Percentiles rank a stretch among this genome's conserved stretches.
These are phyloP conservation scores for Streblospio benedicti DNA, from an alignment of 1,140 invertebrate species.

Conservation along the genomic window DNA sequence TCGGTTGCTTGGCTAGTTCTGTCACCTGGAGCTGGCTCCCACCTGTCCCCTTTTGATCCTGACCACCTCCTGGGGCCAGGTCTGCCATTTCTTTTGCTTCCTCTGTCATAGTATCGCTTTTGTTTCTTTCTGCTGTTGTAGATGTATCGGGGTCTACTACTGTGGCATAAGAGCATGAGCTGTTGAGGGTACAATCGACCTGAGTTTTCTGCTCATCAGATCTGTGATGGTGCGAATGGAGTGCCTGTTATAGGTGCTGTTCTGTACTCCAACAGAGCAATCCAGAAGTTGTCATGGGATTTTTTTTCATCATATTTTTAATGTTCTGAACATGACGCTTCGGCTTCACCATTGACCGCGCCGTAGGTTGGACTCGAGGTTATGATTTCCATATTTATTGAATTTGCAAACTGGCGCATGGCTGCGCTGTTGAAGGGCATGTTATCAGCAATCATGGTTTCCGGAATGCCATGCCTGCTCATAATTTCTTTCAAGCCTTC, in stretches of 20 bases:
- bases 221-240: not conserved
- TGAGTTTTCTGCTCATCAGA: constrained; percentile 5
- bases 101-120: constrained; percentile 1
- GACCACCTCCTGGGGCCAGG: not conserved
- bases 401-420: constrained; percentile 7
- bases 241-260: not conserved
- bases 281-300: not conserved
- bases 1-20: not conserved
- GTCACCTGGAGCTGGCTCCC: not conserved
- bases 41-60: constrained; percentile 7
- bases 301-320: not conserved
- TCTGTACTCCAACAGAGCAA: constrained; percentile 2
- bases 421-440: constrained; percentile 17
- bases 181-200: not conserved
- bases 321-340: constrained; percentile 2
- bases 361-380: constrained; percentile 7
- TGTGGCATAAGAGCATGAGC: not conserved
- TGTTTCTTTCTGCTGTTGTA: not conserved
- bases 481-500: constrained; percentile 18
- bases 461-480: constrained; percentile 24
- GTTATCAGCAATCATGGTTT: constrained; percentile 24
- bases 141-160: too few species aligned
- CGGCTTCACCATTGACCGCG: constrained; percentile 1
- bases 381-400: not conserved
- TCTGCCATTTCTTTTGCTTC: not conserved